Conservation (phyloP, 2,797 vertebrate genomes). For the Cyclura pinguis region DNA sequence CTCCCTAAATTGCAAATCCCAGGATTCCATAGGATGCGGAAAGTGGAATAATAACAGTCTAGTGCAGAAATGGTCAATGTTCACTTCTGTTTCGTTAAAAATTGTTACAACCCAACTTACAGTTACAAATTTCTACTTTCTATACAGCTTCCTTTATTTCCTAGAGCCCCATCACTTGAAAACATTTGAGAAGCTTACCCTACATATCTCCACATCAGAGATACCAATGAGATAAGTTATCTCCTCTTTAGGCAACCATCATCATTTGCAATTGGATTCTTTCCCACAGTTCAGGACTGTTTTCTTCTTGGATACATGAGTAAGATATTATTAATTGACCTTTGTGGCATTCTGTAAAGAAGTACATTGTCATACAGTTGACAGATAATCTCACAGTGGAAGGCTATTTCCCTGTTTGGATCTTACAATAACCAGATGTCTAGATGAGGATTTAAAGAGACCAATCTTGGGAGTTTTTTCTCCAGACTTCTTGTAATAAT, state of each 20-base stretch:
- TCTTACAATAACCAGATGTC: neutral
- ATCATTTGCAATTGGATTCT: constrained; percentile 13
- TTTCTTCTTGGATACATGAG: neutral
- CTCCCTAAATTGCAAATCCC: too few species aligned
- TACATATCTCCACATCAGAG: constrained; percentile 21
- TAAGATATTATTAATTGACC: constrained; percentile 28
- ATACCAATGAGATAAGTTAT: constrained; percentile 7
- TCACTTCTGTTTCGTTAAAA: constrained; percentile 8
- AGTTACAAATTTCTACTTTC: neutral
- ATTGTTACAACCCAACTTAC: neutral
- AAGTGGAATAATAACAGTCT: too few species aligned
- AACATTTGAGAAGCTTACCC: neutral
- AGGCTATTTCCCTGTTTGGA: constrained; percentile 2
- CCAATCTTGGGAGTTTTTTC: neutral
- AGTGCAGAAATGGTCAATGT: too few species aligned
- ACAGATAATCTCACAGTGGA: neutral
- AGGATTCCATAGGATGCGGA: too few species aligned
- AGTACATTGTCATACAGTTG: constrained; percentile 15
- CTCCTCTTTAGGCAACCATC: neutral
- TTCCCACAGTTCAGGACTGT: neutral
- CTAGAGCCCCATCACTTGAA: neutral
- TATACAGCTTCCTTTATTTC: neutral
- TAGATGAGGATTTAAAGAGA: neutral
- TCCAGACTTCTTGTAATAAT: neutral
- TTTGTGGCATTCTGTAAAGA: neutral